These are phyloP conservation scores for Caenorhabditis sinica DNA, from an alignment of 2,888 invertebrate genomes.

Conservation along the genomic window DNA sequence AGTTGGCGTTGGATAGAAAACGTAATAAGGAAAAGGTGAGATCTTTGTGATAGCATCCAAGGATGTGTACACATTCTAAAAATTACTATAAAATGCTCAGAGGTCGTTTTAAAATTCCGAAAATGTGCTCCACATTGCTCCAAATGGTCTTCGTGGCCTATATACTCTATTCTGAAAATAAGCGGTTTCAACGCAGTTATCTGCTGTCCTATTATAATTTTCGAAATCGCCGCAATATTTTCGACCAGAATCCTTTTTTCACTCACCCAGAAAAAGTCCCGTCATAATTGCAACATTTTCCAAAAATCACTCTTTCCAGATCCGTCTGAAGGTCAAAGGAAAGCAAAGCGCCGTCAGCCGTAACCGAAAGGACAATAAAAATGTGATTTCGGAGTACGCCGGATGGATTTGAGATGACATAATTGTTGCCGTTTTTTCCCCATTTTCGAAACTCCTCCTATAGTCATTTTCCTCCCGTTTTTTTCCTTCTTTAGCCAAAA, in stretches of 20 bases:
- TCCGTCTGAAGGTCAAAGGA: constrained; percentile 80
- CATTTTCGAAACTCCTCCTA: constrained; percentile 1
- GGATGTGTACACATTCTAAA: neutral
- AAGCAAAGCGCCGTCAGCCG: constrained; percentile 81
- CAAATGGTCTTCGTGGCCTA: too few species aligned
- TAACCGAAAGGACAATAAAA: constrained; percentile 79
- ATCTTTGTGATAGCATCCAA: too few species aligned
- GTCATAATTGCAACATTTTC: too few species aligned
- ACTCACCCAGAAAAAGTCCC: too few species aligned
- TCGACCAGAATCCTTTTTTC: too few species aligned
- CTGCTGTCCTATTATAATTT: too few species aligned
- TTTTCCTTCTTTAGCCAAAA: constrained; percentile 15
- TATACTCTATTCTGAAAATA: too few species aligned
- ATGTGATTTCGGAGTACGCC: constrained; percentile 81
- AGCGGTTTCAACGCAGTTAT: too few species aligned
- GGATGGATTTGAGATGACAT: constrained; percentile 76
- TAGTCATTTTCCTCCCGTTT: constrained; percentile 9
- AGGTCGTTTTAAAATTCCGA: too few species aligned
- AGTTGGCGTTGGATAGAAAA: constrained; percentile 75
- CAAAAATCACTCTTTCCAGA: constrained; percentile 61
- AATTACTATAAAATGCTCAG: too few species aligned
- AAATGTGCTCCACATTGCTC: too few species aligned
- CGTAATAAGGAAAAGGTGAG: constrained; percentile 78
- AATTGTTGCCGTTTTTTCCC: neutral
- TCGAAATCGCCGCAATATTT: too few species aligned